These are phyloP conservation scores for Cerceris ruficornis DNA, from an alignment of 2,888 invertebrate genomes.

Conservation along the genomic window DNA sequence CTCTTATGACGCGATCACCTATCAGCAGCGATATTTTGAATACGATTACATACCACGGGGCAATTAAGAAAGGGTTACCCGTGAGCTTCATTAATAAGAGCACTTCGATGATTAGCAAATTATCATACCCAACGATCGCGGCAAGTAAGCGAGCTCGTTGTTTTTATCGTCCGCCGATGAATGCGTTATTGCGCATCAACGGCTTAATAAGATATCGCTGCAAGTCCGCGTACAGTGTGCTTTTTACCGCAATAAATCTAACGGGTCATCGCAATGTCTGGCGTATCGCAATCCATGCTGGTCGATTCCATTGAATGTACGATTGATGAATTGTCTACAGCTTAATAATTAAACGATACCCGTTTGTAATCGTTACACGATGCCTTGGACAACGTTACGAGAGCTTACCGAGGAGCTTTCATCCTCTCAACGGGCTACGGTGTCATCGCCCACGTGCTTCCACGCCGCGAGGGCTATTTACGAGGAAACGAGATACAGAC, in stretches of 20 bases:
- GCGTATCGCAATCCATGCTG: neutral
- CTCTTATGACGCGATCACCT: slow-evolving; percentile 8
- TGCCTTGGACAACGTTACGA: neutral
- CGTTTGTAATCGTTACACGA: slow-evolving; percentile 12
- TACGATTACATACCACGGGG: slow-evolving; percentile 21
- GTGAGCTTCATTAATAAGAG: slow-evolving; percentile 30
- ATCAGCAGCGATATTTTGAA: slow-evolving; percentile 32
- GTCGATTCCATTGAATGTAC: neutral
- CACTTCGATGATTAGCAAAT: slow-evolving; percentile 44
- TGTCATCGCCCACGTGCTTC: slow-evolving; percentile 13
- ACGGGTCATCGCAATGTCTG: neutral
- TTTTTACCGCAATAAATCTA: slow-evolving; percentile 25
- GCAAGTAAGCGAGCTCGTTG: slow-evolving; percentile 19
- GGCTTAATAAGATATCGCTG: slow-evolving; percentile 13
- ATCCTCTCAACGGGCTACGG: neutral
- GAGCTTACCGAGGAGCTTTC: neutral
- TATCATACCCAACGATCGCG: slow-evolving; percentile 40
- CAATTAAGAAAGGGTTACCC: slow-evolving; percentile 37
- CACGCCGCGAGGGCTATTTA: neutral
- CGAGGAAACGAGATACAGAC: neutral
- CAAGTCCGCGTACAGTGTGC: slow-evolving; percentile 5
- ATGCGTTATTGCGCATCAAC: slow-evolving; percentile 19
- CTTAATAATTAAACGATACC: slow-evolving; percentile 15
- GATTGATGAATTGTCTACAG: neutral
- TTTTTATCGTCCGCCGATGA: slow-evolving; percentile 23